Percentiles rank a stretch among this genome's conserved stretches.
Conservation (phyloP, 1,140 invertebrate species). For the Adoxophyes honmai region DNA sequence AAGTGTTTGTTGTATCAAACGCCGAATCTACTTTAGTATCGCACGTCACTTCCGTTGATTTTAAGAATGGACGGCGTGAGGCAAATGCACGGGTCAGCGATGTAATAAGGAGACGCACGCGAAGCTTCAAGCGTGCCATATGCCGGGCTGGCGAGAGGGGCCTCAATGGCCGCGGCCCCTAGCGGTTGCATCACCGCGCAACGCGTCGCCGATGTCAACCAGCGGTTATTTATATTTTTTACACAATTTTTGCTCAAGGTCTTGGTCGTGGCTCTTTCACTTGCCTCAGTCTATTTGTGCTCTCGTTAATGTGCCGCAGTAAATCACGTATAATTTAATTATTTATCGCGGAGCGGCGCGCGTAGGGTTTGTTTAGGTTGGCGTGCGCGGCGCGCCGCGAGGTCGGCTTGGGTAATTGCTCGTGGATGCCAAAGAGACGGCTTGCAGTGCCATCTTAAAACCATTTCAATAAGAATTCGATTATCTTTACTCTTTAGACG, state of each 20-base stretch:
- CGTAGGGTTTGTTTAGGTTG: constrained; percentile 3
- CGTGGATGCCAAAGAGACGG: neutral
- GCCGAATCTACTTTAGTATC: no score
- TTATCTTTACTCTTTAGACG: no score
- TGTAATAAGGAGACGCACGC: neutral
- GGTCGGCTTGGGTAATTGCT: constrained; percentile 10
- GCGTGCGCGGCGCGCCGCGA: neutral
- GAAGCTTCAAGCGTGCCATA: neutral
- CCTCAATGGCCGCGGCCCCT: no score
- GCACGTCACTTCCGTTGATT: no score
- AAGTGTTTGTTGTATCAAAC: no score
- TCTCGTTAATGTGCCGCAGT: neutral
- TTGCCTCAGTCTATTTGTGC: constrained; percentile 13
- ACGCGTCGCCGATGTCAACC: neutral
- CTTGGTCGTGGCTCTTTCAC: constrained; percentile 12
- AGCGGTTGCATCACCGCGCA: neutral
- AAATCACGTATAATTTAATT: constrained; percentile 10
- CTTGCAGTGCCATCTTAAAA: no score
- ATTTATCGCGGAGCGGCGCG: neutral
- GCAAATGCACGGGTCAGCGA: neutral
- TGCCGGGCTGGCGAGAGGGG: no score
- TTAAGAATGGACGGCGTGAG: neutral
- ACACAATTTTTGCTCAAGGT: neutral
- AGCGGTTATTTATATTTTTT: constrained; percentile 8
- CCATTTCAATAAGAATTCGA: no score